Conservation (phyloP, 2,888 invertebrate species). For the Yponomeuta malinellus region DNA sequence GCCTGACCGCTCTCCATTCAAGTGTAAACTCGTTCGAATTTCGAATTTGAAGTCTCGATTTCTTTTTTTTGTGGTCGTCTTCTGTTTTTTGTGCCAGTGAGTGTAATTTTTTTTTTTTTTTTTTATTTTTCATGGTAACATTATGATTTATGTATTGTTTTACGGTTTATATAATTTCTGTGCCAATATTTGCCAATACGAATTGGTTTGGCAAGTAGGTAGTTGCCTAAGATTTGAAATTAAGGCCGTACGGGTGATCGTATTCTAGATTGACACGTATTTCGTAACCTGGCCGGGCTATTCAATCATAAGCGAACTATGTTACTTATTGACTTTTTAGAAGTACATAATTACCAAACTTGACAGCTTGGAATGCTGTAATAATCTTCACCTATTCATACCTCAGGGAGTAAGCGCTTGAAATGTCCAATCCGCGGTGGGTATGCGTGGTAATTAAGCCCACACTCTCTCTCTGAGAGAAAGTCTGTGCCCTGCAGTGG, state of each 20-base stretch:
- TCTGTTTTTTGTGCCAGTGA: conserved; percentile 1
- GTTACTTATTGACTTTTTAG: not conserved
- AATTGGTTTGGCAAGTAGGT: conserved; percentile 5
- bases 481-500: too few species aligned
- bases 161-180: not conserved
- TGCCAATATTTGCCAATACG: conserved; percentile 2
- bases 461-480: too few species aligned
- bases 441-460: too few species aligned
- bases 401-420: too few species aligned
- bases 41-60: not conserved
- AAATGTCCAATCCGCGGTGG: too few species aligned
- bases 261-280: conserved; percentile 1
- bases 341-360: too few species aligned
- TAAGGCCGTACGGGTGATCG: conserved; percentile 7
- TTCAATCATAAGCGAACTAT: not conserved
- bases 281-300: not conserved
- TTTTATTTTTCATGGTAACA: not conserved
- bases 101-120: not conserved
- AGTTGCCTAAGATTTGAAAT: conserved; percentile 7
- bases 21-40: not conserved
- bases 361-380: too few species aligned
- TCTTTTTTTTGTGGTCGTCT: not conserved
- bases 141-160: not conserved
- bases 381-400: too few species aligned
- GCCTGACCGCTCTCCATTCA: not conserved